Percentiles rank a stretch among this genome's conserved stretches.
Evolutionary conservation across 2,888 invertebrate genomes (phyloP).

Genomic region (Nephrotoma flavescens): DNA sequence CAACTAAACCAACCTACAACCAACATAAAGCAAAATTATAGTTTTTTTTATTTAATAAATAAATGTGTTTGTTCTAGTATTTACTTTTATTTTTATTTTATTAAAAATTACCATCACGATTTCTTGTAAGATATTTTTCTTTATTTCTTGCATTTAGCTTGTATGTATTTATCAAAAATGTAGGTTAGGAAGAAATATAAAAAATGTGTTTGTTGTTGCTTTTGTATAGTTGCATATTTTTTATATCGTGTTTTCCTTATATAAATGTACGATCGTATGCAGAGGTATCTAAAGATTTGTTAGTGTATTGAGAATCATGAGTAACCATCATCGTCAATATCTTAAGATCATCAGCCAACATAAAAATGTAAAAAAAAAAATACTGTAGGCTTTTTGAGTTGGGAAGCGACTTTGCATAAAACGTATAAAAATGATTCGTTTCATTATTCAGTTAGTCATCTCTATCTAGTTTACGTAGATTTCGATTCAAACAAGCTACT

Average conservation of each 20-base stretch:
- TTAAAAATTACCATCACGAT: background rate
- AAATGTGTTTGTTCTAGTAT: background rate
- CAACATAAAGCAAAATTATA: background rate
- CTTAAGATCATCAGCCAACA: background rate
- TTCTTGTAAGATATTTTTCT: background rate
- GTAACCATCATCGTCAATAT: background rate
- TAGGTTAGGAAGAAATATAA: background rate
- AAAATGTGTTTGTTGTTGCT: background rate
- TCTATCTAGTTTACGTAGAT: background rate
- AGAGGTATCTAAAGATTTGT: background rate
- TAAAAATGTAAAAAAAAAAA: background rate
- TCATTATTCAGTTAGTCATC: background rate
- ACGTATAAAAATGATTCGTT: background rate
- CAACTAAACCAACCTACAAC: background rate
- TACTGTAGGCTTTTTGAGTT: background rate
- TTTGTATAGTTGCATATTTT: background rate
- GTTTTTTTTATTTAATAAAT: background rate
- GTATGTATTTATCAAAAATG: background rate
- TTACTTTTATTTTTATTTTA: background rate
- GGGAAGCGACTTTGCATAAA: background rate
- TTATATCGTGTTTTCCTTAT: background rate
- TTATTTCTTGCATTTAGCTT: background rate
- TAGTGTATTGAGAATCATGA: background rate
- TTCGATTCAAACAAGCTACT: background rate
- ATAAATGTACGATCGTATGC: background rate